Conservation (phyloP, 2,797 vertebrate species). For the Odontamblyopus rebecca region DNA sequence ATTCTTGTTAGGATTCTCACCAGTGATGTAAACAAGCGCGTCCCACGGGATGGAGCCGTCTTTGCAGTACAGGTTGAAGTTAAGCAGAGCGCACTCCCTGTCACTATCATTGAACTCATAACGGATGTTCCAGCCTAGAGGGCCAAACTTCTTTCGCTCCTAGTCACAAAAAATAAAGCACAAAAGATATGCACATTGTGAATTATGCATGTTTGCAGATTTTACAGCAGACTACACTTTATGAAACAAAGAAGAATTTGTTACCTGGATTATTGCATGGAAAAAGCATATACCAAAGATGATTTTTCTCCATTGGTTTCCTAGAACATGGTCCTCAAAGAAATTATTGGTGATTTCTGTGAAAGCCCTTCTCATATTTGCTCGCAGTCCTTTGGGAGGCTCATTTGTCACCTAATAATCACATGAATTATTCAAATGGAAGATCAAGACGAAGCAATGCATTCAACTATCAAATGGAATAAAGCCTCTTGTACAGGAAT, state of each 20-base stretch:
- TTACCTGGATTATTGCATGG: slow-evolving; percentile 80
- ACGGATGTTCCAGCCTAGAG: slow-evolving; percentile 86
- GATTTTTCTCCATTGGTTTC: slow-evolving; percentile 79
- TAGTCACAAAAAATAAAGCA: slow-evolving; percentile 38
- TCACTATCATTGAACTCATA: slow-evolving; percentile 86
- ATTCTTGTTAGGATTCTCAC: slow-evolving; percentile 22
- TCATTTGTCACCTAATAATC: slow-evolving; percentile 63
- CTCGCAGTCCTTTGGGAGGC: slow-evolving; percentile 82
- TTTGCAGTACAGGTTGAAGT: slow-evolving; percentile 82
- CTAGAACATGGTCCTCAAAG: slow-evolving; percentile 81
- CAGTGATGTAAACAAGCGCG: slow-evolving; percentile 73
- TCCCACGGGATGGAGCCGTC: slow-evolving; percentile 79
- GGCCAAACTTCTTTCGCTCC: slow-evolving; percentile 84
- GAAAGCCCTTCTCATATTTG: slow-evolving; percentile 81
- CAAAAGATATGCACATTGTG: neutral
- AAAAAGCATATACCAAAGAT: slow-evolving; percentile 84
- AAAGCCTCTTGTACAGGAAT: neutral
- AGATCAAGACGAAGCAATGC: neutral
- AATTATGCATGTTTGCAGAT: neutral
- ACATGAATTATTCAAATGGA: neutral
- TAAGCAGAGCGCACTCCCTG: slow-evolving; percentile 84
- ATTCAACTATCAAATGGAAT: neutral
- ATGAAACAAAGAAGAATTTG: neutral
- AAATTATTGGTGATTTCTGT: slow-evolving; percentile 77
- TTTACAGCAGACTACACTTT: neutral